phyloP scores from a whole-genome alignment of 2,113 vertebrate species.

The Macheiramphus alcinus region DNA sequence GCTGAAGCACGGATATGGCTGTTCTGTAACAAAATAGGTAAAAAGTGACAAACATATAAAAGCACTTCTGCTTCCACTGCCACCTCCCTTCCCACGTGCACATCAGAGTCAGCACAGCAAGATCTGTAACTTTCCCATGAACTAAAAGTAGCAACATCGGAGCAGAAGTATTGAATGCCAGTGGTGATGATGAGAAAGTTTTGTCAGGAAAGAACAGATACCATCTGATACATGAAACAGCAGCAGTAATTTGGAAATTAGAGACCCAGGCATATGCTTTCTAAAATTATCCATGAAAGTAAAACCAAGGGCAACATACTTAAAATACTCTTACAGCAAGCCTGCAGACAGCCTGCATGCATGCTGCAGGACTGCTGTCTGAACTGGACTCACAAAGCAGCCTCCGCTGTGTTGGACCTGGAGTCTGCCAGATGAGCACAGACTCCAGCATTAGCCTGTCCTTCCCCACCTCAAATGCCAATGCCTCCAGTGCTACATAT shows the following conservation, averaged over 20 bases:
- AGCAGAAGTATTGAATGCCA: slow-evolving; percentile 39
- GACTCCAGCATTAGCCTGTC: background rate
- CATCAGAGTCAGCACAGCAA: background rate
- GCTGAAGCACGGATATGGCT: background rate
- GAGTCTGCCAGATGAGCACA: background rate
- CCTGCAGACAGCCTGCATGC: background rate
- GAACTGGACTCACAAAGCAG: background rate
- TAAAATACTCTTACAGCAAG: slow-evolving; percentile 19
- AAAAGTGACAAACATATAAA: background rate
- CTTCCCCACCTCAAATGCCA: background rate
- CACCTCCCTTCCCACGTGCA: background rate
- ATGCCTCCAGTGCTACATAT: background rate
- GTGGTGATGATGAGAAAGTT: slow-evolving; percentile 26
- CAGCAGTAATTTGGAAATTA: slow-evolving; percentile 51
- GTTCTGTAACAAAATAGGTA: background rate
- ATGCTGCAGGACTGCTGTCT: background rate
- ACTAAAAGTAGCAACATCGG: slow-evolving; percentile 23
- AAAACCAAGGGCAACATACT: slow-evolving; percentile 56
- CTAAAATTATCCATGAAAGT: slow-evolving; percentile 70
- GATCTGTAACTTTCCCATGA: background rate
- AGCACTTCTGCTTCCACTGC: background rate
- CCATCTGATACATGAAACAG: slow-evolving; percentile 41
- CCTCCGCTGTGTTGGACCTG: background rate
- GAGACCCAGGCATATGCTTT: slow-evolving; percentile 55
- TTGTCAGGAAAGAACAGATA: slow-evolving; percentile 24